Conservation (phyloP, 2,797 vertebrate genomes). For the Cygnus olor region DNA sequence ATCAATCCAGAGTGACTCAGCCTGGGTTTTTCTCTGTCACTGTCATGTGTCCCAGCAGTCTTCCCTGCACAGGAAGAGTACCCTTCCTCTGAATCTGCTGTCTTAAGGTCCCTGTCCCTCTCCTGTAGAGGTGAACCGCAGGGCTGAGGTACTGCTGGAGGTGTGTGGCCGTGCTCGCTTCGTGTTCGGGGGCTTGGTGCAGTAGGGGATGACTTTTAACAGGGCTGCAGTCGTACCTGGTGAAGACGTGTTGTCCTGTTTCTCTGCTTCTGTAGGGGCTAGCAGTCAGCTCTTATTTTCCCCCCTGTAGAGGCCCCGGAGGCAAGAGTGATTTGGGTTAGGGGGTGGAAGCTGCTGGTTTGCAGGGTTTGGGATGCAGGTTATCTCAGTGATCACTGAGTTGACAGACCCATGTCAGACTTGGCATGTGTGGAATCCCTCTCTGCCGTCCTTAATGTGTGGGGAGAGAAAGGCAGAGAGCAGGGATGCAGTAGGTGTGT, state of each 20-base stretch:
- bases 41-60: background rate
- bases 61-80: background rate
- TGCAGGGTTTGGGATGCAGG: too few species aligned
- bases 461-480: background rate
- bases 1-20: background rate
- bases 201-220: background rate
- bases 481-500: accelerated
- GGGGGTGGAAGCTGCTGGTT: background rate
- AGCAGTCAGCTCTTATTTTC: background rate
- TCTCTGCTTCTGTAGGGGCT: background rate
- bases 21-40: background rate
- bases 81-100: background rate
- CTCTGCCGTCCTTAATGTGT: background rate
- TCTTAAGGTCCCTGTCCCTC: background rate
- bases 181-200: background rate
- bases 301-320: background rate
- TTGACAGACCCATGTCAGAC: accelerated
- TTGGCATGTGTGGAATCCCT: background rate
- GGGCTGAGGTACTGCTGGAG: background rate
- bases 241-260: background rate
- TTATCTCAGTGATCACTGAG: background rate
- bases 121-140: background rate
- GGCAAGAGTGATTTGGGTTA: too few species aligned
- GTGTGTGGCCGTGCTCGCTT: background rate
- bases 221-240: background rate